Conservation (phyloP, 2,888 invertebrate genomes). For the Heliconius charithonia region DNA sequence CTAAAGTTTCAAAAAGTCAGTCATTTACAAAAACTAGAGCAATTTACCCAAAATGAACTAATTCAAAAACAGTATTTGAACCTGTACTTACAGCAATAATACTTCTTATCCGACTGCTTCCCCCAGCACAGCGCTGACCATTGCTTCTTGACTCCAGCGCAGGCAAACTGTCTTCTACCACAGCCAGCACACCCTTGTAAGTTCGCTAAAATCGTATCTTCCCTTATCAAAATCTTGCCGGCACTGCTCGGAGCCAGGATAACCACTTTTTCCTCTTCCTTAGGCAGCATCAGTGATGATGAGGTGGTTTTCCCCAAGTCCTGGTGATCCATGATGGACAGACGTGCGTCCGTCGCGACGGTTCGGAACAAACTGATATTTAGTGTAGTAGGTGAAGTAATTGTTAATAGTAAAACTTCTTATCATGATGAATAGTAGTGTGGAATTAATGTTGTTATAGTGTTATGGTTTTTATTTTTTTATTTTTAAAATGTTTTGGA, state of each 20-base stretch:
- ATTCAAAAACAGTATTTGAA: background rate
- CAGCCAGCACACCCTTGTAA: conserved; percentile 72
- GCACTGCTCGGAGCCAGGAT: conserved; percentile 57
- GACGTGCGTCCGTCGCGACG: conserved; percentile 11
- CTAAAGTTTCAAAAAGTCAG: too few species aligned
- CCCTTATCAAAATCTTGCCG: conserved; percentile 68
- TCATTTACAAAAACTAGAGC: too few species aligned
- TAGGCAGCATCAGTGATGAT: conserved; percentile 48
- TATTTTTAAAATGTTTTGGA: background rate
- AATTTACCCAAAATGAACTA: background rate
- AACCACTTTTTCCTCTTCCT: conserved; percentile 59
- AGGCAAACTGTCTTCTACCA: conserved; percentile 68
- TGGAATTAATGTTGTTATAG: background rate
- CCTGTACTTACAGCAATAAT: conserved; percentile 71
- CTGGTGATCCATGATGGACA: conserved; percentile 49
- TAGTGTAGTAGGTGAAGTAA: background rate
- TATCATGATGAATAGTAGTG: background rate
- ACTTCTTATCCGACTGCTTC: conserved; percentile 67
- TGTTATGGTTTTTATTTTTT: background rate
- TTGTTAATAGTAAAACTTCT: conserved; percentile 12
- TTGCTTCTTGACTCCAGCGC: conserved; percentile 68
- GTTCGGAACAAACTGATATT: conserved; percentile 8
- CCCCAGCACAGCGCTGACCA: conserved; percentile 79
- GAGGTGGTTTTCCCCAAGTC: conserved; percentile 50
- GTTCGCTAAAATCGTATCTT: conserved; percentile 71